These are phyloP conservation scores for Taxidea taxus DNA, from an alignment of 2,113 vertebrate genomes.

Conservation along the genomic window DNA sequence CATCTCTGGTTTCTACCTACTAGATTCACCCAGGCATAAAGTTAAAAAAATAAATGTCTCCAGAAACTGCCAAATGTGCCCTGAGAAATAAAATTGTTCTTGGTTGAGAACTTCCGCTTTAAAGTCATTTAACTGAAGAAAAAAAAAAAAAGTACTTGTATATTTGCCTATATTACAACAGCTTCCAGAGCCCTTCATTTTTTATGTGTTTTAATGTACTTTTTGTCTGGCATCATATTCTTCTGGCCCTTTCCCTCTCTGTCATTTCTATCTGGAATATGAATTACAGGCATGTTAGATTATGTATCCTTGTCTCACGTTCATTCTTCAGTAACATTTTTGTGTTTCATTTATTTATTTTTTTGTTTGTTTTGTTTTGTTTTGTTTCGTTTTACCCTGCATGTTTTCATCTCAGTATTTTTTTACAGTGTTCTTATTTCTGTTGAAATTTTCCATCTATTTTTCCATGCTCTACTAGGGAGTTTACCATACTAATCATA, in stretches of 20 bases:
- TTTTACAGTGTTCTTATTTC: not conserved
- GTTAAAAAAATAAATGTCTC: not conserved
- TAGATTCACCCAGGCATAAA: not conserved
- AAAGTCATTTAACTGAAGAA: not conserved
- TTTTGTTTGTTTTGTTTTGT: not conserved
- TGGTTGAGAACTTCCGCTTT: not conserved
- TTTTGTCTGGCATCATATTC: not conserved
- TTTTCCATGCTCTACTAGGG: not conserved
- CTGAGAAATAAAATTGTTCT: not conserved
- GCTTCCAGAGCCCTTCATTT: not conserved
- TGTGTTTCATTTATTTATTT: not conserved
- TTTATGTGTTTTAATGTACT: not conserved
- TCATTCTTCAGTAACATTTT: not conserved
- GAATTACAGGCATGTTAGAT: not conserved
- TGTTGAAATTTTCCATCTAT: not conserved
- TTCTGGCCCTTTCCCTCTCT: not conserved
- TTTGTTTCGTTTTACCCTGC: not conserved
- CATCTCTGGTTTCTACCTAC: not conserved
- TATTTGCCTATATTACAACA: not conserved
- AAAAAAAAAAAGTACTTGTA: not conserved
- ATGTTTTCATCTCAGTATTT: not conserved
- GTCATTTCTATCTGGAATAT: not conserved
- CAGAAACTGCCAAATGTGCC: not conserved
- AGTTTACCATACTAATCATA: not conserved
- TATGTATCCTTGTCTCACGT: not conserved